Evolutionary conservation across 2,888 invertebrate species (phyloP).

Genomic region (Polyommatus iphigenia): DNA sequence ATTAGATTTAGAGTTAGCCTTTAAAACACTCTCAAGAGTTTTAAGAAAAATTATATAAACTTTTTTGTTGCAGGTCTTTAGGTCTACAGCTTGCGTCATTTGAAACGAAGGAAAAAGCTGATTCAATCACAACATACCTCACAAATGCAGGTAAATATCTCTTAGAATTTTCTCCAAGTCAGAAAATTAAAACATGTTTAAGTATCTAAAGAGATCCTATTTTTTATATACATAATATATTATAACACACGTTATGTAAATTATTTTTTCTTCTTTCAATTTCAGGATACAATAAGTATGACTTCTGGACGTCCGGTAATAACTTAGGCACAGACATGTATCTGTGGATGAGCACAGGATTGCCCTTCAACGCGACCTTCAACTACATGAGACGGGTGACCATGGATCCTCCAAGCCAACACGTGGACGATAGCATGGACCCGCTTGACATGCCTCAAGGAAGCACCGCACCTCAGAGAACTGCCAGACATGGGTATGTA

Average conservation of each 20-base stretch:
- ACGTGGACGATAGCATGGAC: slow-evolving; percentile 79
- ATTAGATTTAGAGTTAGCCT: slow-evolving; percentile 31
- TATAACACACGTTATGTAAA: background rate
- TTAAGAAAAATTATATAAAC: background rate
- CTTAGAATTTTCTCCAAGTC: background rate
- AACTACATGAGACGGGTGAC: slow-evolving; percentile 85
- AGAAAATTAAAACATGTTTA: background rate
- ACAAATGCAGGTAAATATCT: slow-evolving; percentile 84
- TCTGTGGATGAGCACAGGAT: slow-evolving; percentile 93
- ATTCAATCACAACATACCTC: slow-evolving; percentile 90
- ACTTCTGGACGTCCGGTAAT: slow-evolving; percentile 95
- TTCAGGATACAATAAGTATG: slow-evolving; percentile 87
- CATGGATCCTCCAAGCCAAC: slow-evolving; percentile 77
- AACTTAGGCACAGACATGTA: slow-evolving; percentile 92
- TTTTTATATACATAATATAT: no score
- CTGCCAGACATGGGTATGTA: slow-evolving; percentile 86
- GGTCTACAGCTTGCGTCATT: slow-evolving; percentile 92
- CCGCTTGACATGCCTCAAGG: slow-evolving; percentile 84
- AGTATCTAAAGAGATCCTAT: background rate
- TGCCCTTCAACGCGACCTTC: slow-evolving; percentile 93
- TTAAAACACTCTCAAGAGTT: background rate
- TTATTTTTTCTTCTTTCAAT: slow-evolving; percentile 33
- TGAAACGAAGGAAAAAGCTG: slow-evolving; percentile 92
- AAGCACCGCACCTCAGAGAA: slow-evolving; percentile 88
- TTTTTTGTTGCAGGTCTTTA: slow-evolving; percentile 81